Evolutionary conservation across 2,797 vertebrate genomes (phyloP).

Genomic region (Dryobates pubescens): DNA sequence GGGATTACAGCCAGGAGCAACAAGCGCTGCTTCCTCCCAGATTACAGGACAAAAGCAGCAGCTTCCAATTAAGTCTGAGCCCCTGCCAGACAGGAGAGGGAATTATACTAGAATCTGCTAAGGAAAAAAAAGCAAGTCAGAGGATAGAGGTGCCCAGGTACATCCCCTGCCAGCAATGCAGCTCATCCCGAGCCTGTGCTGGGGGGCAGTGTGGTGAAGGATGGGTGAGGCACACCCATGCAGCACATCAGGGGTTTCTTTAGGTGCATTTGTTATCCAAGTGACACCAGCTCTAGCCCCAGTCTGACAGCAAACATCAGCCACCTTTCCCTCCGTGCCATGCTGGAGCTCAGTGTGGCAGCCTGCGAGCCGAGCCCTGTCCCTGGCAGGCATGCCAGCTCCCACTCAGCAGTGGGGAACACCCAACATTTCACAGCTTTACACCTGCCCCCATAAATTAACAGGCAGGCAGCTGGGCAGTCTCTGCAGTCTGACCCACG

Average conservation of each 20-base stretch:
- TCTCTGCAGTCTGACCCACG: background rate
- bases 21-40: background rate
- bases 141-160: background rate
- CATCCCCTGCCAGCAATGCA: background rate
- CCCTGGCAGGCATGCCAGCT: background rate
- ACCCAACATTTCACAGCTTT: constrained; percentile 40
- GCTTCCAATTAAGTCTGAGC: constrained; percentile 43
- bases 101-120: background rate
- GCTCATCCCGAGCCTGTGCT: rapidly evolving
- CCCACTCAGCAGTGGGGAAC: background rate
- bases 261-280: no score
- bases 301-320: background rate
- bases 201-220: background rate
- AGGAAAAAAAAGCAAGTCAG: background rate
- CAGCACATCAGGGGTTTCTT: background rate
- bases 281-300: background rate
- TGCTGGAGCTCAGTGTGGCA: background rate
- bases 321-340: background rate
- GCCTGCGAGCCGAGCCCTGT: background rate
- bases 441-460: constrained; percentile 56
- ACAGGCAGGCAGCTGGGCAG: constrained; percentile 16
- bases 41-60: constrained; percentile 35
- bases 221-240: background rate
- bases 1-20: constrained; percentile 42
- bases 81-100: background rate